Evolutionary conservation across 2,888 invertebrate genomes (phyloP).

Genomic region (Macrosiphum euphorbiae): DNA sequence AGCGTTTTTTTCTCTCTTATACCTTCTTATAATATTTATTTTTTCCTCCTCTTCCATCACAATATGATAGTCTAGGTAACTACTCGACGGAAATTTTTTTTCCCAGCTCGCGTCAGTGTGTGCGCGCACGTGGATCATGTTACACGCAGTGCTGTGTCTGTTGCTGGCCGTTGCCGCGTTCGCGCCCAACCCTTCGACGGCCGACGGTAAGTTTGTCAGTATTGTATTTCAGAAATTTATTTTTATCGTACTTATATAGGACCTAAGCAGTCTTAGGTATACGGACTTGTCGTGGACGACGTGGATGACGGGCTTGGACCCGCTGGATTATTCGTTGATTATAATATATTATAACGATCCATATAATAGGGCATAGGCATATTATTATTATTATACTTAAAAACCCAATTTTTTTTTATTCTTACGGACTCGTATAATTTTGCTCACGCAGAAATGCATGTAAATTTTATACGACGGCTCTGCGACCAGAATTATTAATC

Average conservation of each 20-base stretch:
- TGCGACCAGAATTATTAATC: background rate
- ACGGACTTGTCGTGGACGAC: background rate
- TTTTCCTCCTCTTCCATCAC: background rate
- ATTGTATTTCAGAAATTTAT: too few species aligned
- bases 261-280: background rate
- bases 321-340: background rate
- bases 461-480: background rate
- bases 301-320: background rate
- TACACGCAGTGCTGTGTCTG: slow-evolving; percentile 51
- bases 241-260: too few species aligned
- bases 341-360: background rate
- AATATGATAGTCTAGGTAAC: background rate
- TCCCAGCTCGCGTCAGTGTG: slow-evolving; percentile 24
- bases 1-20: slow-evolving; percentile 23
- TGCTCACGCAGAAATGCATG: background rate
- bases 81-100: background rate
- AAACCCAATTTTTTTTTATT: background rate
- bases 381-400: background rate
- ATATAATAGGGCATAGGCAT: background rate
- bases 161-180: slow-evolving; percentile 24
- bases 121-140: slow-evolving; percentile 57
- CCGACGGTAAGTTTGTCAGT: slow-evolving; percentile 29
- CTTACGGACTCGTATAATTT: background rate
- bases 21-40: background rate
- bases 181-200: background rate